These are phyloP conservation scores for Poeciliopsis turneri DNA, from an alignment of 2,797 vertebrate genomes.

Conservation along the genomic window DNA sequence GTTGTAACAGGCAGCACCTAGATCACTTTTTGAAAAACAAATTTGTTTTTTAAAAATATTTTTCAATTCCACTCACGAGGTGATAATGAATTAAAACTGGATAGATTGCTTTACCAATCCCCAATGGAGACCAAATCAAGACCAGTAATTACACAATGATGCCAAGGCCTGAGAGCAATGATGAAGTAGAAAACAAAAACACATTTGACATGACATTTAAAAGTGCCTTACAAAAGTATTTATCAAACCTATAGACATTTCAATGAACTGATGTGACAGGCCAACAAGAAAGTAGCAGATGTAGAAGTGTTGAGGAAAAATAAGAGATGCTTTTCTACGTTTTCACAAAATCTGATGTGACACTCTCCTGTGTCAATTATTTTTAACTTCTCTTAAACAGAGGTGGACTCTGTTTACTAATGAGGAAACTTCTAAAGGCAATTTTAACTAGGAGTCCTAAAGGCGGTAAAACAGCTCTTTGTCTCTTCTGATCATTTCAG, in stretches of 20 bases:
- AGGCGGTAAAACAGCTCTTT: not conserved
- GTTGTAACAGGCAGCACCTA: slow-evolving; percentile 6
- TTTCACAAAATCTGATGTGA: not conserved
- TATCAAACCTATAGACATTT: not conserved
- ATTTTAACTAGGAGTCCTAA: not conserved
- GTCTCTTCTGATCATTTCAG: not conserved
- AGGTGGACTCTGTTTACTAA: not conserved
- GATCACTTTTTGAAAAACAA: slow-evolving; percentile 1
- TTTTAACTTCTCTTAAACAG: not conserved
- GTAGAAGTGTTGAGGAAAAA: not conserved
- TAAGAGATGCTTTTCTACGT: not conserved
- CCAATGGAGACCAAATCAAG: not conserved
- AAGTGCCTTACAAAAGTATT: not conserved
- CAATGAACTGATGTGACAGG: not conserved
- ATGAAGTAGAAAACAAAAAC: not conserved
- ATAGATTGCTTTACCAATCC: not conserved
- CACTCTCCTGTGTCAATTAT: not conserved
- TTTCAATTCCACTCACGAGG: not conserved
- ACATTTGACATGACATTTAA: not conserved
- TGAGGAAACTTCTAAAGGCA: not conserved
- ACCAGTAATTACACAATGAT: not conserved
- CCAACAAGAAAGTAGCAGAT: not conserved
- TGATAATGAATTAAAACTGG: not conserved
- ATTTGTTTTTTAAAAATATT: not conserved
- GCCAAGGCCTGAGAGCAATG: not conserved